Percentiles rank a stretch among this genome's conserved stretches.
Evolutionary conservation across 2,113 vertebrate species (phyloP).

Genomic region (Aptenodytes forsteri): DNA sequence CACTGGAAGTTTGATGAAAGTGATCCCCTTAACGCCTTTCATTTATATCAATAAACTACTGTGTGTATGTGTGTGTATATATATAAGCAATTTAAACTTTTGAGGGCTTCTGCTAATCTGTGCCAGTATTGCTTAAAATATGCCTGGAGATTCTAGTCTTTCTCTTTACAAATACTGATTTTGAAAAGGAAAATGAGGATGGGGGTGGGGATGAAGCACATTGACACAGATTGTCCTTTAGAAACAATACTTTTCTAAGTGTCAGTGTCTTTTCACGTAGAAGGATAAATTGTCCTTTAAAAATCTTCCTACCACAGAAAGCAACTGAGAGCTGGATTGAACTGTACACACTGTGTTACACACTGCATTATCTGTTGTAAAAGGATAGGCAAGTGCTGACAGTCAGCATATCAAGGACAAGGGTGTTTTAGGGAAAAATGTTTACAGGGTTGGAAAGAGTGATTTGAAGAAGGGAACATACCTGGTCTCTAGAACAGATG

Average conservation of each 20-base stretch:
- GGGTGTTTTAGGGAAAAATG: background rate
- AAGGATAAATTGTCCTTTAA: background rate
- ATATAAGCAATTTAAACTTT: background rate
- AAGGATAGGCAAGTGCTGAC: background rate
- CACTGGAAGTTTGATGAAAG: background rate
- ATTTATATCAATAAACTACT: background rate
- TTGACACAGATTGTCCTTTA: background rate
- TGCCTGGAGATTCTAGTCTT: background rate
- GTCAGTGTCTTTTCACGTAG: background rate
- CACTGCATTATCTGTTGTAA: background rate
- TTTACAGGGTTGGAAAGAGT: background rate
- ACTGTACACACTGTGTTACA: background rate
- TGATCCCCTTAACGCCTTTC: background rate
- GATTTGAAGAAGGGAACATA: background rate
- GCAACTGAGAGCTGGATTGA: background rate
- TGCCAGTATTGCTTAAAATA: background rate
- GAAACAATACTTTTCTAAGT: background rate
- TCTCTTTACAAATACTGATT: background rate
- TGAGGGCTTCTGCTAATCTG: background rate
- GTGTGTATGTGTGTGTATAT: rapidly evolving
- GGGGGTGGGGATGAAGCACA: background rate
- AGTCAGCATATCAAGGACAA: background rate
- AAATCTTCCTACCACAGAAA: background rate
- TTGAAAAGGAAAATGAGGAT: background rate
- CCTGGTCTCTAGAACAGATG: background rate